Evolutionary conservation across 2,113 vertebrate species (phyloP), one percentile per base, ranked within the genome.

Genomic region (Macquaria ambigua): DNA sequence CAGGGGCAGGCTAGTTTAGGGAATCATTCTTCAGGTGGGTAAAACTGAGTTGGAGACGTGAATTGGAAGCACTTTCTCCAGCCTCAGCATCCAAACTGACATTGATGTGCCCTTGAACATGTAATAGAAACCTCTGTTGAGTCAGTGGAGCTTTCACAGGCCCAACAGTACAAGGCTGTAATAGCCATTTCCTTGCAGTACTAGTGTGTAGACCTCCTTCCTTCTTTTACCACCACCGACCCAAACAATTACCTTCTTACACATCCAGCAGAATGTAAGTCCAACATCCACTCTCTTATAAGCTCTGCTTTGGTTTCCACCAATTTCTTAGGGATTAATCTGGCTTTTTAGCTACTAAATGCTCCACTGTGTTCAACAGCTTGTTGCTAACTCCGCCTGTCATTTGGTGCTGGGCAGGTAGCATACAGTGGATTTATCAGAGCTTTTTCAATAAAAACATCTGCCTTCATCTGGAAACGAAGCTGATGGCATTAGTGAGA

Each of bases 21-120:
- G 11, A 43, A n/a, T 52, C 0, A 6, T 70, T 20, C 15, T 43
- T 67, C 41, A 25, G 16, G 21, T 48, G 43, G 37, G 5, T 25
- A 73, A 7, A 14, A 46, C 5, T 73, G n/a, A 31, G 50, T 62
- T 68, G 14, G n/a, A 43, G 31, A 23, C 6, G 6, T 41, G 11
- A 52, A 67, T 67, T 20, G 41, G 39, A 75, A 68, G 11, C 8
- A 72, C 41, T 55, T 78, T 46, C 50, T 59, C 34, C n/a, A 15
- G 15, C 66, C 20, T 55, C 23, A 16, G 11, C 46, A 46, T 23
- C 16, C 23, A 68, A 52, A 41, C 23, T 18, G 34, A 46, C 37
- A 8, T 59, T 48, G 15, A 52, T 64, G 6, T 55, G 34, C 21
- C 28, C 37, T 67, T 53, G 11, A 79, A 52, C 21, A 61, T 18